Percentiles rank a stretch among this genome's conserved stretches.
Conservation (phyloP, 2,113 vertebrate species). For the Excalfactoria chinensis region DNA sequence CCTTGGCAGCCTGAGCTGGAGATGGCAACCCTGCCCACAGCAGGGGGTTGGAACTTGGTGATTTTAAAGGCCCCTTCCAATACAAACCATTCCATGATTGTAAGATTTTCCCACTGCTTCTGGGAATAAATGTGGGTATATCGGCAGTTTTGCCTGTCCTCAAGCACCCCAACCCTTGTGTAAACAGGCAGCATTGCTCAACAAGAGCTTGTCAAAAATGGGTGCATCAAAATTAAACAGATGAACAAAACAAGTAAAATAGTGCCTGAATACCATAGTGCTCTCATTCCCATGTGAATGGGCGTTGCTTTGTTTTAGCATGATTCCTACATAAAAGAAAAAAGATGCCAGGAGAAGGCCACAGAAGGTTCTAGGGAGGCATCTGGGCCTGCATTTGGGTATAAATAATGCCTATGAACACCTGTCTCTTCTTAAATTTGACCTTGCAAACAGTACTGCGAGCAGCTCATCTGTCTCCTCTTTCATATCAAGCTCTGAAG, state of each 20-base stretch:
- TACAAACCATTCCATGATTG: neutral
- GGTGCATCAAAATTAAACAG: neutral
- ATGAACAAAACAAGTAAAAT: neutral
- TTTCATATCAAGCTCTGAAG: neutral
- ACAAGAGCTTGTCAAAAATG: neutral
- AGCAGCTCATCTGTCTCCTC: neutral
- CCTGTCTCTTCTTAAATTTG: conserved; percentile 4
- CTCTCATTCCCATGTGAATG: neutral
- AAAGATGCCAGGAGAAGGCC: neutral
- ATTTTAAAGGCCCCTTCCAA: neutral
- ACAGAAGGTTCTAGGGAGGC: neutral
- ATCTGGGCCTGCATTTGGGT: neutral
- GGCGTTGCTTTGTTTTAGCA: neutral
- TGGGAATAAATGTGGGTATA: neutral
- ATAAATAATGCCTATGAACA: neutral
- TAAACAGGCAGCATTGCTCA: neutral
- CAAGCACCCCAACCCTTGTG: neutral
- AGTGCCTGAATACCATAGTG: neutral
- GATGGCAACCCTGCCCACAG: neutral
- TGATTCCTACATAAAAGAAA: neutral
- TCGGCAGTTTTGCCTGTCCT: neutral
- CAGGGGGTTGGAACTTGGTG: neutral
- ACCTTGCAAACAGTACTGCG: neutral
- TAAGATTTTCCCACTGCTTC: neutral
- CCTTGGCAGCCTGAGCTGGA: neutral